These are phyloP conservation scores for Tenthredo distinguenda DNA, from an alignment of 2,888 invertebrate genomes.

Conservation along the genomic window DNA sequence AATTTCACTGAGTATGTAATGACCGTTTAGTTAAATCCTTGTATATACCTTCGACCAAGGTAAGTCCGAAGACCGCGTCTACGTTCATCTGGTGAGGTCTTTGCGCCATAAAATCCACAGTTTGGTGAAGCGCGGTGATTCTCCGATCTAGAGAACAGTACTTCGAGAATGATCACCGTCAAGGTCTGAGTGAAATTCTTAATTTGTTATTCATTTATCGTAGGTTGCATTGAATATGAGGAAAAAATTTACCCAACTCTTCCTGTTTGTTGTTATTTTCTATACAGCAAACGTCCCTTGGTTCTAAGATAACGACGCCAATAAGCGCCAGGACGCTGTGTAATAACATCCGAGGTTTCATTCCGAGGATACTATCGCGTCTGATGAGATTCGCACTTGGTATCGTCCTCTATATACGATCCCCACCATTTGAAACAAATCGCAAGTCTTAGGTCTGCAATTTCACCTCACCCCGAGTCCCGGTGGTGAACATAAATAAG, in stretches of 20 bases:
- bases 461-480: background rate
- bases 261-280: background rate
- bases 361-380: slow-evolving; percentile 17
- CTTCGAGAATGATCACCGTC: background rate
- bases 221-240: background rate
- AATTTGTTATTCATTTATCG: background rate
- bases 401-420: slow-evolving; percentile 37
- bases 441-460: background rate
- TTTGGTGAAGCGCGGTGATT: slow-evolving; percentile 61
- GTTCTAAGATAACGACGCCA: background rate
- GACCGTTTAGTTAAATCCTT: background rate
- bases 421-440: slow-evolving; percentile 32
- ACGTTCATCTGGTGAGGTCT: slow-evolving; percentile 73
- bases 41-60: slow-evolving; percentile 75
- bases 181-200: background rate
- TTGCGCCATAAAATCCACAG: slow-evolving; percentile 70
- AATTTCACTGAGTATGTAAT: background rate
- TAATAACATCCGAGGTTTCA: slow-evolving; percentile 10
- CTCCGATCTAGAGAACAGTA: slow-evolving; percentile 2
- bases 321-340: slow-evolving; percentile 14
- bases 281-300: background rate
- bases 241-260: slow-evolving; percentile 14
- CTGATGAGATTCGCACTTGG: slow-evolving; percentile 18
- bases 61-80: slow-evolving; percentile 74
- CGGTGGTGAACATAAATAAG: slow-evolving; percentile 28